Conservation (phyloP, 2,888 invertebrate genomes). For the Pecten maximus region DNA sequence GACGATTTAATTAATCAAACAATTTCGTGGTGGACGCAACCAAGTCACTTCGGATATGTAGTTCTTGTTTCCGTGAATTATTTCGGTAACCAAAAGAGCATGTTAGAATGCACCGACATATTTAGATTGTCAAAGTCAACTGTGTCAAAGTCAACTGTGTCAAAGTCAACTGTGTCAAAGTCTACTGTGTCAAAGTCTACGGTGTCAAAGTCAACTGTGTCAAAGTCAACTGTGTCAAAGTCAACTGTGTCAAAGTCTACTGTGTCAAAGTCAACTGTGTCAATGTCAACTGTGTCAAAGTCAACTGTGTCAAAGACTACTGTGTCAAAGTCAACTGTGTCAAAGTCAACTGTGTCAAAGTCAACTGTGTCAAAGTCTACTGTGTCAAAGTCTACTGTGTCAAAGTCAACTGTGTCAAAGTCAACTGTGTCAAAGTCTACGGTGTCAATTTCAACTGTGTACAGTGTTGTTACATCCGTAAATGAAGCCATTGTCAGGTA, state of each 20-base stretch:
- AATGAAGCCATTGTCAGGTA: constrained; percentile 21
- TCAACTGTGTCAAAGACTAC: no score
- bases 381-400: no score
- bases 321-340: constrained; percentile 45
- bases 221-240: constrained; percentile 43
- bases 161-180: constrained; percentile 44
- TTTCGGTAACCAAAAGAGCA: constrained; percentile 37
- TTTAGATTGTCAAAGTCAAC: constrained; percentile 44
- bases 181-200: no score
- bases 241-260: no score
- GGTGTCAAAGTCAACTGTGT: constrained; percentile 45
- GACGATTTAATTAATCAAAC: background rate
- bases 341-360: constrained; percentile 43
- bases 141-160: constrained; percentile 44
- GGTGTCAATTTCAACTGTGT: constrained; percentile 44
- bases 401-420: constrained; percentile 43
- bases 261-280: constrained; percentile 44
- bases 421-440: no score
- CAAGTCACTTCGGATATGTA: constrained; percentile 34
- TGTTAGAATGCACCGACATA: constrained; percentile 40
- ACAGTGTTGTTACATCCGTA: constrained; percentile 15
- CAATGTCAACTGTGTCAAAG: no score
- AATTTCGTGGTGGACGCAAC: constrained; percentile 33
- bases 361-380: no score
- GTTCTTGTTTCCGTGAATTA: constrained; percentile 41